Base-by-base conservation (phyloP, 23 tunicate genomes). In the Aplidium turbinatum region DNA sequence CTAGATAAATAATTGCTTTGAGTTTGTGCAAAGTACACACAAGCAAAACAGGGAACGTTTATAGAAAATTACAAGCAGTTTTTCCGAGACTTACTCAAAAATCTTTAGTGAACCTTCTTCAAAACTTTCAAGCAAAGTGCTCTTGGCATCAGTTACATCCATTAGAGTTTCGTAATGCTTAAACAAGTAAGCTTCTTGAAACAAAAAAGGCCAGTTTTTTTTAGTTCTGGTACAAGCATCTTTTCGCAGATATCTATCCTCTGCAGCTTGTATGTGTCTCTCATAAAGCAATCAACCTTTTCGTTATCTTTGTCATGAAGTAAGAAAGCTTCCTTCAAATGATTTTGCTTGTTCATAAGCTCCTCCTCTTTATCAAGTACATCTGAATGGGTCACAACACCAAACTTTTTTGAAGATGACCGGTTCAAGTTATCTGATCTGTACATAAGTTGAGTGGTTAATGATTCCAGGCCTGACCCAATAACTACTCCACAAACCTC, bases 51-150 rank as follows among this genome's bases (percentile, higher is more conserved):
- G n/a, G n/a, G n/a, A n/a, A n/a, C n/a, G n/a, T n/a, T n/a, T n/a
- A n/a, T n/a, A n/a, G n/a, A n/a, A n/a, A n/a, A n/a, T n/a, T n/a
- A n/a, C n/a, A n/a, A n/a, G n/a, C n/a, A n/a, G n/a, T n/a, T n/a
- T n/a, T n/a, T n/a, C n/a, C n/a, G n/a, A 53, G 21, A 53, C 60
- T 53, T 53, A 19, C 60, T 53, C 60, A 53, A 53, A 26, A 7
- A 53, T 53, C 22, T 53, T 53, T 24, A 19, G n/a, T 53, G 21
- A n/a, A n/a, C n/a, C n/a, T n/a, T n/a, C n/a, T n/a, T n/a, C n/a
- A n/a, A n/a, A n/a, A n/a, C n/a, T n/a, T n/a, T n/a, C n/a, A n/a
- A n/a, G n/a, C n/a, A n/a, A n/a, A n/a, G n/a, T n/a, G n/a, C n/a
- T n/a, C n/a, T n/a, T n/a, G n/a, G n/a, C n/a, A n/a, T n/a, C n/a